phyloP scores from a whole-genome alignment of 2,113 vertebrate genomes.

The Centropristis striata region DNA sequence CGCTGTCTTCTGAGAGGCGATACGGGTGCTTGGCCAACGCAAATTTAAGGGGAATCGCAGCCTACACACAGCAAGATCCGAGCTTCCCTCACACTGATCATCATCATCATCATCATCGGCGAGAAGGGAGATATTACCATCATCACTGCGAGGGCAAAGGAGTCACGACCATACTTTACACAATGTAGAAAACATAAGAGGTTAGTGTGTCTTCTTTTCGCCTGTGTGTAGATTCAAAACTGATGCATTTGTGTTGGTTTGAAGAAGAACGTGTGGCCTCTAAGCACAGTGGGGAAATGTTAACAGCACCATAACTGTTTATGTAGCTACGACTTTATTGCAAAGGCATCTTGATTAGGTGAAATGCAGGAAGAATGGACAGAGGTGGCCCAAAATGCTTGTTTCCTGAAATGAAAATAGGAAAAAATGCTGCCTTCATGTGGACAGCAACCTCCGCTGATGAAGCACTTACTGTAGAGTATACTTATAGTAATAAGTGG shows the following conservation, averaged over 20 bases:
- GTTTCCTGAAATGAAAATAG: constrained; percentile 11
- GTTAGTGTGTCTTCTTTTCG: constrained; percentile 71
- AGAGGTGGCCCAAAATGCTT: constrained; percentile 23
- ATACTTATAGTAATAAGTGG: constrained; percentile 28
- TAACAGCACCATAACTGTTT: constrained; percentile 45
- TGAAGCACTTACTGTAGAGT: constrained; percentile 31
- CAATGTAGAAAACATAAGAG: constrained; percentile 82
- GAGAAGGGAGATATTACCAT: constrained; percentile 78
- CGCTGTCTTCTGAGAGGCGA: constrained; percentile 74
- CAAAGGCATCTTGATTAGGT: constrained; percentile 35
- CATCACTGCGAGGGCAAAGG: constrained; percentile 81
- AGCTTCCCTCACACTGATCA: constrained; percentile 71
- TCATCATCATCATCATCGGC: constrained; percentile 60
- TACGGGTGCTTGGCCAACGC: constrained; percentile 77
- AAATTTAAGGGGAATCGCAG: constrained; percentile 76
- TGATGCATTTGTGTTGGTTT: constrained; percentile 35
- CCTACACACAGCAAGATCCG: constrained; percentile 78
- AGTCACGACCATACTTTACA: constrained; percentile 82
- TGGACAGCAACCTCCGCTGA: constrained; percentile 40
- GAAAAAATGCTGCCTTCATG: constrained; percentile 13
- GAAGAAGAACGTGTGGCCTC: constrained; percentile 47
- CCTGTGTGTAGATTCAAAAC: neutral
- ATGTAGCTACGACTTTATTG: constrained; percentile 16
- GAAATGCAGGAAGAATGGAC: constrained; percentile 9
- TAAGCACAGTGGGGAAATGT: constrained; percentile 29